Conservation (phyloP, 2,888 invertebrate genomes). For the Phytoseiulus persimilis region DNA sequence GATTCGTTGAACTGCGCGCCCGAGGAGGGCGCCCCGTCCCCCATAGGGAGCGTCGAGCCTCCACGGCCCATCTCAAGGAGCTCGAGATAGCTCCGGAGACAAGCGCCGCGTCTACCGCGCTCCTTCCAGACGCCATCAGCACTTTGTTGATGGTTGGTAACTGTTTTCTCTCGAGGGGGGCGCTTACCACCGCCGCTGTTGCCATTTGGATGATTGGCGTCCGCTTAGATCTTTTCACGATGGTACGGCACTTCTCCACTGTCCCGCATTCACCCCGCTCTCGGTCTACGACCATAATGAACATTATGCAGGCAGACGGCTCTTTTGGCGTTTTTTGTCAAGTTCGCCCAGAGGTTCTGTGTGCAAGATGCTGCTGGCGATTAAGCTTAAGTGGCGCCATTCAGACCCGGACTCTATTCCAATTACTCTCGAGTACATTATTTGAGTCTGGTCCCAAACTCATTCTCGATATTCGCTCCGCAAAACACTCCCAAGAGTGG, state of each 20-base stretch:
- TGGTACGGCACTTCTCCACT: background rate
- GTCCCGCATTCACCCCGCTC: background rate
- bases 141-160: background rate
- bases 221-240: background rate
- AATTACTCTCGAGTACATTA: background rate
- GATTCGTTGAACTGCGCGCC: too few species aligned
- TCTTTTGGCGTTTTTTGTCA: background rate
- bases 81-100: background rate
- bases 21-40: too few species aligned
- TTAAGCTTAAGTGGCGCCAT: background rate
- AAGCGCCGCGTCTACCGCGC: background rate
- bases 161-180: background rate
- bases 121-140: background rate
- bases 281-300: background rate
- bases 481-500: background rate
- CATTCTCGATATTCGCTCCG: background rate
- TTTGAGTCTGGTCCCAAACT: too few species aligned
- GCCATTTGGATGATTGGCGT: background rate
- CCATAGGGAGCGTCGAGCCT: too few species aligned
- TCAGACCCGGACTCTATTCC: background rate
- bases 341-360: background rate
- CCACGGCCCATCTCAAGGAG: background rate
- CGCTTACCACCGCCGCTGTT: background rate
- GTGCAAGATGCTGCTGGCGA: background rate
- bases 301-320: background rate